phyloP scores from a whole-genome alignment of 92 coral and sea anemone genomes.

The Diadumene lineata region DNA sequence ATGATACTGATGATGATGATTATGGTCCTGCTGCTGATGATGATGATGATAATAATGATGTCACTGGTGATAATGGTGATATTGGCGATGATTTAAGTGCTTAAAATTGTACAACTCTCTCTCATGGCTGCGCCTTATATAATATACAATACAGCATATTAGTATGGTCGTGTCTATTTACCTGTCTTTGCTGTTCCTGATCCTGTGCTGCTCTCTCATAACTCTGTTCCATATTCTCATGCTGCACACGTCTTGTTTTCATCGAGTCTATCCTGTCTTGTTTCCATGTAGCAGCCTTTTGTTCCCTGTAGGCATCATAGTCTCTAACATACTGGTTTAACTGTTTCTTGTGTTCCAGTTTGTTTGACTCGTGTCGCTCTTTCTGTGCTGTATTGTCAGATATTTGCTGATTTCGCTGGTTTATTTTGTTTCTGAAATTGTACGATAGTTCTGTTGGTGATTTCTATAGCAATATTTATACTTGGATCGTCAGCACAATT shows the following conservation, averaged over 20 bases:
- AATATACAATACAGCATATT: too few species aligned
- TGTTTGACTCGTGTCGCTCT: slow-evolving; percentile 49
- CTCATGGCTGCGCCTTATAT: too few species aligned
- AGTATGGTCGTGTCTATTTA: too few species aligned
- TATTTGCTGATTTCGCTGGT: slow-evolving; percentile 64
- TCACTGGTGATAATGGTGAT: background rate
- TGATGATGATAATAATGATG: background rate
- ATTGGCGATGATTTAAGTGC: background rate
- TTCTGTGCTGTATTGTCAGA: slow-evolving; percentile 57
- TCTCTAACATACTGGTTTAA: slow-evolving; percentile 43
- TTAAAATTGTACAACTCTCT: too few species aligned
- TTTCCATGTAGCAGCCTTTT: slow-evolving; percentile 85
- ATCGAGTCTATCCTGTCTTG: slow-evolving; percentile 75
- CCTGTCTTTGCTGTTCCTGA: slow-evolving; percentile 70
- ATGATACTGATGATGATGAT: background rate
- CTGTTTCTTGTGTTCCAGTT: slow-evolving; percentile 61
- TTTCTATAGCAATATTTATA: too few species aligned
- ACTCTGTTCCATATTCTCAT: slow-evolving; percentile 79
- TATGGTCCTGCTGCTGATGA: background rate
- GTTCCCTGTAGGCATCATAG: slow-evolving; percentile 70
- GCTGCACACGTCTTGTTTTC: slow-evolving; percentile 66
- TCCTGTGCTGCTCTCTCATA: slow-evolving; percentile 76
- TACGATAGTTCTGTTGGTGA: background rate
- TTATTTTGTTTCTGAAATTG: slow-evolving; percentile 52
- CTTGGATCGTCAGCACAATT: too few species aligned